These are phyloP conservation scores for Netta rufina DNA, from an alignment of 2,797 vertebrate genomes.

Conservation along the genomic window DNA sequence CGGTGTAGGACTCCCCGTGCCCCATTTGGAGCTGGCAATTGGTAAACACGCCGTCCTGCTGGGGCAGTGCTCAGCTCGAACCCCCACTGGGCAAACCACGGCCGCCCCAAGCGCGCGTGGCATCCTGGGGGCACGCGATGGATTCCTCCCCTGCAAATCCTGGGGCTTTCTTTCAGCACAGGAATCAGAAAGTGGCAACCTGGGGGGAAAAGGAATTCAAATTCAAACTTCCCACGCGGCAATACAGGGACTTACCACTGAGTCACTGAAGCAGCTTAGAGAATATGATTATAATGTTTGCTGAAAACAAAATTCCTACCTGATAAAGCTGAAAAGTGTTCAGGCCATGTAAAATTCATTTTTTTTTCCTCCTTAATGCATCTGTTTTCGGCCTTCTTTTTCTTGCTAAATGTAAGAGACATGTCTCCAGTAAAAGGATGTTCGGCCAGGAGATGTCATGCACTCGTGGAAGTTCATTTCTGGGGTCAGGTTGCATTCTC, in stretches of 20 bases:
- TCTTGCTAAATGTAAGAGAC: not conserved
- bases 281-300: not conserved
- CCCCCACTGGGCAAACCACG: not conserved
- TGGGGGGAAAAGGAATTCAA: slow-evolving; percentile 23
- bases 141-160: slow-evolving; percentile 46
- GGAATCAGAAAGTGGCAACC: slow-evolving; percentile 32
- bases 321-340: not conserved
- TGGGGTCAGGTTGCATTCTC: not conserved
- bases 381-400: not conserved
- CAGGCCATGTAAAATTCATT: not conserved
- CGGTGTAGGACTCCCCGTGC: not conserved
- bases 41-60: not conserved
- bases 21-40: not conserved
- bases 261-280: slow-evolving; percentile 32
- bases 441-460: not conserved
- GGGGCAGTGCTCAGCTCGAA: not conserved
- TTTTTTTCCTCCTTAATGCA: not conserved
- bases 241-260: slow-evolving; percentile 18
- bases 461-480: not conserved
- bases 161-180: not conserved
- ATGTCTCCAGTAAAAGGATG: not conserved
- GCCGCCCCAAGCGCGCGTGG: not conserved
- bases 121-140: not conserved
- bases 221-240: slow-evolving; percentile 2
- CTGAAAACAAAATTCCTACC: not conserved